Evolutionary conservation across 2,888 invertebrate species (phyloP), one percentile per base, ranked within the genome.

Genomic region (Spodoptera littoralis): DNA sequence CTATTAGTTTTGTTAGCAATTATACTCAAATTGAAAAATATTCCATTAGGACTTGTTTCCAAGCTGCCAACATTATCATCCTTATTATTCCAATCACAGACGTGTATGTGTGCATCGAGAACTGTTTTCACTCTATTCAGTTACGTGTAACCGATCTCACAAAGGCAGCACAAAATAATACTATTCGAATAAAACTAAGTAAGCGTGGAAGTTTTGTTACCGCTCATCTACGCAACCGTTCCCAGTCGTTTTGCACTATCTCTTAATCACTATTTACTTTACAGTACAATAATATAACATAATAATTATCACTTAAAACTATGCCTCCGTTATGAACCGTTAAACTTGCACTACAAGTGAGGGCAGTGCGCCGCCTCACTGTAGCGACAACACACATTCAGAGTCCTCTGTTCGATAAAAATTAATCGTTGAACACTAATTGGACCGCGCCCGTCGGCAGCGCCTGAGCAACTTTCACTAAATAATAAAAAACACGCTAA

Each of bases 391-490:
- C 80, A 80, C 83, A 83, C 87, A 88, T 84, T 86, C 83, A 79
- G 84, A 88, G 86, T 89, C 88, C 88, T 89, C 86, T 80, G 84
- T 87, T 86, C 88, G 85, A 88, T 88, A 89, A 88, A 85, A 90
- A 88, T 84, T 84, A 86, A 90, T 92, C 89, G 88, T 89, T 89
- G 92, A 91, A 90, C 92, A 91, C 91, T 90, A 90, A 90, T 91
- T 88, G 92, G 92, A 91, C 92, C 92, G 89, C 92, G 92, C 92
- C 91, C 90, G 89, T 87, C 90, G 87, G 88, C 90, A 86, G 92
- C 91, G 92, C 89, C 92, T 92, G 93, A 93, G 92, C 93, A 93
- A 93, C 94, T 94, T 93, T 93, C 94, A 93, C 94, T 93, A 92
- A 90, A 88, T 91, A 90, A 88, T 89, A 88, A 91, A 87, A 92